Evolutionary conservation across 2,888 invertebrate genomes (phyloP).

Genomic region (Brachycybe producta): DNA sequence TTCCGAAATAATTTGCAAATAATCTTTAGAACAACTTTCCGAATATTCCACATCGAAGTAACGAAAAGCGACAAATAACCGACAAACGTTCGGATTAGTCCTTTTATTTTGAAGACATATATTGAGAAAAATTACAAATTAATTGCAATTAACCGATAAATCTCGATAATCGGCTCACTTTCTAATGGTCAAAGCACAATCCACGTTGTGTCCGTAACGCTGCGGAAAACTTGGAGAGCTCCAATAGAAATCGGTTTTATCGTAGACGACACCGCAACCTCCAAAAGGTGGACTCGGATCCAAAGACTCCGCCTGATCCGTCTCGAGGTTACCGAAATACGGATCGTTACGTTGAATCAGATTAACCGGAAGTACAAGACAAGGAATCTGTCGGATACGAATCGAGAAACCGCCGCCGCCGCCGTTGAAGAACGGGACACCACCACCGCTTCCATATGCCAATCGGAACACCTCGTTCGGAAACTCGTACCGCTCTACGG

Average conservation of each 20-base stretch:
- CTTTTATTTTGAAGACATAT: too few species aligned
- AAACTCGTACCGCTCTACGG: not conserved
- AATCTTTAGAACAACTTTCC: not conserved
- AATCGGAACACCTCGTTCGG: not conserved
- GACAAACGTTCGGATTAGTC: conserved; percentile 1
- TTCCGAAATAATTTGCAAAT: conserved; percentile 3
- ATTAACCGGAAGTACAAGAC: too few species aligned
- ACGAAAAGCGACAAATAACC: not conserved
- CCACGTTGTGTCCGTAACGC: not conserved
- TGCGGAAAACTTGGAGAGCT: not conserved
- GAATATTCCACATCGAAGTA: conserved; percentile 8
- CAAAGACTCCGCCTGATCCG: not conserved
- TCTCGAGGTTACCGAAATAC: too few species aligned
- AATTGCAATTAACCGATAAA: too few species aligned
- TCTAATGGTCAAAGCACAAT: conserved; percentile 4
- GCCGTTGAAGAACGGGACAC: not conserved
- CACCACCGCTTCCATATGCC: not conserved
- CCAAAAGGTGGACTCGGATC: not conserved
- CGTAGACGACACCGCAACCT: not conserved
- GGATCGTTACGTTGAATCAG: too few species aligned
- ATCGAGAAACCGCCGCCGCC: not conserved
- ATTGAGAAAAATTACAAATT: too few species aligned
- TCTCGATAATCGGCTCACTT: not conserved
- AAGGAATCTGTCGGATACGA: not conserved
- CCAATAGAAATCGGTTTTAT: conserved; percentile 1